Evolutionary conservation across 2,888 invertebrate species (phyloP), one percentile per base, ranked within the genome.

Genomic region (Eustalomyia histrio): DNA sequence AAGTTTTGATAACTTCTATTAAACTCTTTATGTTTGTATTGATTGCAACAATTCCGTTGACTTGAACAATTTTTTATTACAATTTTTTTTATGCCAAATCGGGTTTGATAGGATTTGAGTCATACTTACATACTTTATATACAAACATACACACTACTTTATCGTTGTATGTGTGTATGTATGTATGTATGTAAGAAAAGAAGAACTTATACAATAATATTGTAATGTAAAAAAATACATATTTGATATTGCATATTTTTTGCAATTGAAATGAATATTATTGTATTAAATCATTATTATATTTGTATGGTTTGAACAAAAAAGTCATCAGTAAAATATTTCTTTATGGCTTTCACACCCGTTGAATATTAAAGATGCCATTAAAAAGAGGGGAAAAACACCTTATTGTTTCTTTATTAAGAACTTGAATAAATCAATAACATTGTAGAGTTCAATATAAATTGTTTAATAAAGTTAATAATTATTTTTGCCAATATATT

Each of bases 281-380:
- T 80, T 63, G 72, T 72, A 57, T 58, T 76, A 52, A 79, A 79
- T 76, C 43, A 76, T 69, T 69, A 53, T 79, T 69, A 2, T 53
- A 50, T 64, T 76, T 76, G 53, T 67, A 76, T 63, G 55, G 29
- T 10, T 21, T 58, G 52, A 60, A 53, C 50, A 21, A 53, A n/a
- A 12, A 35, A 63, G 33, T 81, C 71, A 81, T 75, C 71, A 61
- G 17, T 50, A 72, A 78, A 75, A 78, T 78, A 81, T 81, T 75
- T 71, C 29, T 74, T 81, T 74, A 78, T 78, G 60, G 60, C 64
- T 71, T 74, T 74, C 72, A 81, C 73, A 69, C 71, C 65, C 61
- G 24, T 67, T 71, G 81, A 75, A 81, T 81, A 78, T 74, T 71
- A 78, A 73, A 75, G 24, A 16, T 47, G 63, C 1, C 18, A 60